Conservation (phyloP, 2,888 invertebrate genomes). For the Choreutis nemorana region DNA sequence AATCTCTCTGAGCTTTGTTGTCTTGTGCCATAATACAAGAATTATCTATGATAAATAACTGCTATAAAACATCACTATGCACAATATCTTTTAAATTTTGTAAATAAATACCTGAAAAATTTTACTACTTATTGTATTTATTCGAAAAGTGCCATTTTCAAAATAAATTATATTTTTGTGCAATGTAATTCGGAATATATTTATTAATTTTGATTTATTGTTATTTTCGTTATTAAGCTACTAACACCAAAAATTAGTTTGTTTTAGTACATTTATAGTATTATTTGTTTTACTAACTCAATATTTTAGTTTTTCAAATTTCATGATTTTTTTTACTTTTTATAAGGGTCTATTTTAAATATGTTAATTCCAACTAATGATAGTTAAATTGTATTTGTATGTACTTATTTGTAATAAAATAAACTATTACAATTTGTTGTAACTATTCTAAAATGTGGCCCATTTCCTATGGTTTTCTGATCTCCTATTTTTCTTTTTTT, state of each 20-base stretch:
- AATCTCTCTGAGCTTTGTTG: slow-evolving; percentile 37
- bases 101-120: slow-evolving; percentile 26
- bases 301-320: slow-evolving; percentile 28
- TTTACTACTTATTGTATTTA: slow-evolving; percentile 46
- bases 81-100: slow-evolving; percentile 19
- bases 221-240: slow-evolving; percentile 41
- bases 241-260: slow-evolving; percentile 62
- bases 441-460: too few relatives aligned
- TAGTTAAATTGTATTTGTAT: too few relatives aligned
- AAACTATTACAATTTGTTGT: too few relatives aligned
- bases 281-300: too few relatives aligned
- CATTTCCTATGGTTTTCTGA: too few relatives aligned
- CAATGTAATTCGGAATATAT: slow-evolving; percentile 41
- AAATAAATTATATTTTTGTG: slow-evolving; percentile 26
- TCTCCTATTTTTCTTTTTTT: too few relatives aligned
- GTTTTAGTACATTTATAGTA: slow-evolving; percentile 25
- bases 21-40: slow-evolving; percentile 51
- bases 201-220: slow-evolving; percentile 43
- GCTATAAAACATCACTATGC: slow-evolving; percentile 19
- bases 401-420: too few relatives aligned
- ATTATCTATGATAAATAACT: slow-evolving; percentile 22
- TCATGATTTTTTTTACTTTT: slow-evolving; percentile 12
- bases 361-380: too few relatives aligned
- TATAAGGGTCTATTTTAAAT: too few relatives aligned
- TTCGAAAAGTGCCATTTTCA: slow-evolving; percentile 47